phyloP scores from a whole-genome alignment of 2,113 vertebrate species.

The Baryphthengus martii region DNA sequence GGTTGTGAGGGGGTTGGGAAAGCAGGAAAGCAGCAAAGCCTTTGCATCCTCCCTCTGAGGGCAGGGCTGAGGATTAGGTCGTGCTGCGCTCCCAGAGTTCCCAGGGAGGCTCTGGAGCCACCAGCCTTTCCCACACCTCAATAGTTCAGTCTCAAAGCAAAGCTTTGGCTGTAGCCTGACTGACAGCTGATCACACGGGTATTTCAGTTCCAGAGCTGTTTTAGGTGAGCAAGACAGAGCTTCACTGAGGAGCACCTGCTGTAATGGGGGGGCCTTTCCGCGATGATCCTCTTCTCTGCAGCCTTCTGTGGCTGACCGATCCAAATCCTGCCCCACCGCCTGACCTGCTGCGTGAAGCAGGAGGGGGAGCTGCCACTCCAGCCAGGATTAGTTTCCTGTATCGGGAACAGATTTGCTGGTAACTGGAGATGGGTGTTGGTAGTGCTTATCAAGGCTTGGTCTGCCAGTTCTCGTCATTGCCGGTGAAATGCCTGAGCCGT shows the following conservation, averaged over 20 bases:
- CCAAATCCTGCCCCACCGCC: not conserved
- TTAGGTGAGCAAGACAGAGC: not conserved
- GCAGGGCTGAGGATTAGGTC: not conserved
- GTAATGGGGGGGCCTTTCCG: not conserved
- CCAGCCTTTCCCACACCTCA: fast-evolving
- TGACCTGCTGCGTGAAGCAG: not conserved
- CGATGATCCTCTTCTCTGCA: not conserved
- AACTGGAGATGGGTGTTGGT: not conserved
- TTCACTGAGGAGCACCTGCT: not conserved
- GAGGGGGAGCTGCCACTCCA: not conserved
- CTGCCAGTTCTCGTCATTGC: fast-evolving
- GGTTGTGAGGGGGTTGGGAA: not conserved
- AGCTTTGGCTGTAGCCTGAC: not conserved
- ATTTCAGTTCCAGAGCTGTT: not conserved
- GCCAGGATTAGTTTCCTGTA: not conserved
- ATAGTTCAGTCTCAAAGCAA: fast-evolving
- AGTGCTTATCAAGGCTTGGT: not conserved
- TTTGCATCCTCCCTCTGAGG: fast-evolving
- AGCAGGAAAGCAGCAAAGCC: not conserved
- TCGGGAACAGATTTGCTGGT: not conserved
- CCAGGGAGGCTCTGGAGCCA: fast-evolving
- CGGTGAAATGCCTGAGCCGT: not conserved
- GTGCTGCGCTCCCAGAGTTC: fast-evolving
- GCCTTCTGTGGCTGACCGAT: not conserved
- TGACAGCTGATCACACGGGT: not conserved